These are phyloP conservation scores for Germaria angustata DNA, from an alignment of 2,888 invertebrate species.

Conservation along the genomic window DNA sequence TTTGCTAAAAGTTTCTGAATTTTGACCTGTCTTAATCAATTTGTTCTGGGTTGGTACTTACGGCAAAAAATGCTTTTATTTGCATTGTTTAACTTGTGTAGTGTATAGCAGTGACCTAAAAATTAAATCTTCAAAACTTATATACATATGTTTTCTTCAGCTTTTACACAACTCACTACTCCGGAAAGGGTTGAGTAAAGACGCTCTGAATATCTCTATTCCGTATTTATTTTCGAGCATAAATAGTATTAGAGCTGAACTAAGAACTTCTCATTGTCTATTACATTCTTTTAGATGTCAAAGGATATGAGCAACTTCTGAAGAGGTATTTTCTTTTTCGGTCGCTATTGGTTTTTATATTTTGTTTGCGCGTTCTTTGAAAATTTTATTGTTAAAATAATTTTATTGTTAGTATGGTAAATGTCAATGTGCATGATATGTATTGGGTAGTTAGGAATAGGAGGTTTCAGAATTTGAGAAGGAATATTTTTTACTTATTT, in stretches of 20 bases:
- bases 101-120: neutral
- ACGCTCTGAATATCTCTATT: neutral
- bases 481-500: neutral
- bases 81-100: neutral
- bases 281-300: neutral
- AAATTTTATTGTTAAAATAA: neutral
- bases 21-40: neutral
- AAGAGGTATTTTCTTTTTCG: neutral
- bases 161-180: neutral
- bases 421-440: neutral
- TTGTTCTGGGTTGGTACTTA: neutral
- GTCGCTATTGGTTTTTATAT: neutral
- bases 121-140: neutral
- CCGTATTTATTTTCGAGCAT: too few relatives aligned
- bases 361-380: slow-evolving; percentile 9
- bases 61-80: neutral
- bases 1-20: neutral
- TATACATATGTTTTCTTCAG: neutral
- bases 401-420: neutral
- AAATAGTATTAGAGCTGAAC: neutral
- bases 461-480: neutral
- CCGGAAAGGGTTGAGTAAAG: neutral
- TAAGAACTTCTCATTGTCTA: neutral
- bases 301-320: neutral
- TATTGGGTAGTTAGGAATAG: neutral